Evolutionary conservation across 2,888 invertebrate species (phyloP).

Genomic region (Drosophila sordidula): DNA sequence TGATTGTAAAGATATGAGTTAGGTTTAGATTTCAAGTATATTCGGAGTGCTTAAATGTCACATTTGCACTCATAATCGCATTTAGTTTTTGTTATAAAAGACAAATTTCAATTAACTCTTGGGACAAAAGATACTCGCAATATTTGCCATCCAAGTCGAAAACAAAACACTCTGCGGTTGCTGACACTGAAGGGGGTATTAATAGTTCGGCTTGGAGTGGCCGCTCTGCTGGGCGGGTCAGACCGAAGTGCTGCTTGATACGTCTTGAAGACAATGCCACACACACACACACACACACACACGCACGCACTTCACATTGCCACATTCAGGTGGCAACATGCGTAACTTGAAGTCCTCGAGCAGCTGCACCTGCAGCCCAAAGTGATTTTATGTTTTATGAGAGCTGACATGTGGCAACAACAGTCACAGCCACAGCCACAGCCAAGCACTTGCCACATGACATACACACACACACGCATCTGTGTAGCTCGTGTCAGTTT

Average conservation of each 20-base stretch:
- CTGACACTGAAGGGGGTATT: neutral
- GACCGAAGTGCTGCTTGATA: conserved; percentile 18
- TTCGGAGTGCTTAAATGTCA: conserved; percentile 1
- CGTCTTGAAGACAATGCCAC: conserved; percentile 50
- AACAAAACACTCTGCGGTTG: conserved; percentile 46
- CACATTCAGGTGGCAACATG: conserved; percentile 44
- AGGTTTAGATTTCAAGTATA: neutral
- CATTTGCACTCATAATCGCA: conserved; percentile 11
- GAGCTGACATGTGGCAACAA: conserved; percentile 76
- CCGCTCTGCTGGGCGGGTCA: conserved; percentile 19
- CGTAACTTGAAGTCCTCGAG: conserved; percentile 32
- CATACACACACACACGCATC: conserved; percentile 22
- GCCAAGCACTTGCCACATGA: conserved; percentile 49
- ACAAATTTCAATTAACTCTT: conserved; percentile 31
- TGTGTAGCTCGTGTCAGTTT: conserved; percentile 51
- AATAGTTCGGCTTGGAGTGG: neutral
- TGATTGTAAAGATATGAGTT: too few relatives aligned
- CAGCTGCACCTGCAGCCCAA: conserved; percentile 52
- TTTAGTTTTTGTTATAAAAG: conserved; percentile 28
- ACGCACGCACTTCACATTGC: conserved; percentile 31
- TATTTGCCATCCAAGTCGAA: conserved; percentile 45
- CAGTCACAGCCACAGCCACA: conserved; percentile 48
- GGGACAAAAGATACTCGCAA: conserved; percentile 3
- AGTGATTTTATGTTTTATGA: conserved; percentile 79
- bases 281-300: conserved; percentile 13